Conservation (phyloP, 2,113 vertebrate genomes). For the Cygnus buccinator region DNA sequence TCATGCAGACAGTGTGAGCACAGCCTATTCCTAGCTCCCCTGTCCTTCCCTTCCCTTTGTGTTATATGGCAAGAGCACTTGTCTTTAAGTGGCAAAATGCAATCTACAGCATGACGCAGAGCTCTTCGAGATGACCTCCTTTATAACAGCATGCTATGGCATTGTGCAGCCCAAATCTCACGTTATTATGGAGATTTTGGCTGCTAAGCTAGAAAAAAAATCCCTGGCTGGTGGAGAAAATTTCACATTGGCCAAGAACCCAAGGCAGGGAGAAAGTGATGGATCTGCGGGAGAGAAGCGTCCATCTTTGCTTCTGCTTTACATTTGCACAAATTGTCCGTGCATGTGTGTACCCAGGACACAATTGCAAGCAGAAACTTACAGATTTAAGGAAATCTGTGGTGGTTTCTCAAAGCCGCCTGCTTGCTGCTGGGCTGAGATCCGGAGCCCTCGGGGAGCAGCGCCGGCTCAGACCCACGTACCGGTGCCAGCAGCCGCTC, state of each 20-base stretch:
- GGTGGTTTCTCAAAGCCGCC: neutral
- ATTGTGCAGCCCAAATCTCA: neutral
- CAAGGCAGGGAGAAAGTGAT: neutral
- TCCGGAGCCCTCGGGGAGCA: neutral
- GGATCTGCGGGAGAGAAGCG: neutral
- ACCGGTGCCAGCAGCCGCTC: fast-evolving
- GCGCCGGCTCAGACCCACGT: neutral
- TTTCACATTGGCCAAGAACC: neutral
- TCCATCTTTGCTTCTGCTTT: neutral
- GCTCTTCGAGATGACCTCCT: neutral
- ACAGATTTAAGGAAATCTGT: neutral
- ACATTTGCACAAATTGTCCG: neutral
- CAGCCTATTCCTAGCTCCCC: neutral
- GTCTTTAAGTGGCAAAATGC: neutral
- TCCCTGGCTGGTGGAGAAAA: fast-evolving
- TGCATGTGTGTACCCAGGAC: neutral
- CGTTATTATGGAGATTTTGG: neutral
- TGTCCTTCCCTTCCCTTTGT: neutral
- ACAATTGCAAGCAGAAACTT: neutral
- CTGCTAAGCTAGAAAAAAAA: neutral
- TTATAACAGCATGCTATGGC: neutral
- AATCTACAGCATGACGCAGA: neutral
- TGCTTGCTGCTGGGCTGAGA: neutral
- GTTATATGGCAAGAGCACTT: neutral
- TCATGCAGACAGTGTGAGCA: neutral